Conservation (phyloP, 1,140 invertebrate genomes). For the Drosophila equinoxialis region DNA sequence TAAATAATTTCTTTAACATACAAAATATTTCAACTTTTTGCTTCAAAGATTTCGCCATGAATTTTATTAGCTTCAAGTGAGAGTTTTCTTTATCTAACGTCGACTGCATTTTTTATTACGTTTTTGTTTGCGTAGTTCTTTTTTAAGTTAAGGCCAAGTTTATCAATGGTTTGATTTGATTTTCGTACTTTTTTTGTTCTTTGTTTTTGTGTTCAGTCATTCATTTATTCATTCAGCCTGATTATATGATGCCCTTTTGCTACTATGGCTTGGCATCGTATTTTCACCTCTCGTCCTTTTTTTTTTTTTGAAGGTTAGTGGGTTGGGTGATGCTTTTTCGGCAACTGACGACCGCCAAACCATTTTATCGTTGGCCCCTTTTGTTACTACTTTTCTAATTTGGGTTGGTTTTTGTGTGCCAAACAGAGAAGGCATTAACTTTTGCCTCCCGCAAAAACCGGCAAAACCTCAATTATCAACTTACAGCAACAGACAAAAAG, state of each 20-base stretch:
- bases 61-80: neutral
- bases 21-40: too few relatives aligned
- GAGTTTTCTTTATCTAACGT: conserved; percentile 4
- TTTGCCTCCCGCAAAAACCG: conserved; percentile 62
- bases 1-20: too few relatives aligned
- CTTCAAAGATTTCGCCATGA: neutral
- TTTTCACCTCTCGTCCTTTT: conserved; percentile 36
- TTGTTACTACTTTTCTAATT: conserved; percentile 56
- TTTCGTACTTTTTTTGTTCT: conserved; percentile 2
- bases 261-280: conserved; percentile 4
- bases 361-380: conserved; percentile 26
- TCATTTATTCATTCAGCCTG: conserved; percentile 9
- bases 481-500: conserved; percentile 69
- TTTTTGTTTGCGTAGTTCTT: neutral
- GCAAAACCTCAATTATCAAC: conserved; percentile 75
- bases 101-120: conserved; percentile 22
- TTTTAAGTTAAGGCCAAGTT: neutral
- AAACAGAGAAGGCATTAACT: conserved; percentile 60
- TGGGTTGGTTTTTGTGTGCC: conserved; percentile 23
- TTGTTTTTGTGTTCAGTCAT: conserved; percentile 6
- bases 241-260: conserved; percentile 12
- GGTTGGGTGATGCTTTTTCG: neutral
- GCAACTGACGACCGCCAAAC: neutral
- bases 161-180: conserved; percentile 13
- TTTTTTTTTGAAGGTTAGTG: conserved; percentile 2